These are phyloP conservation scores for Nycticryphes semicollaris DNA, from an alignment of 2,113 vertebrate species.

Conservation along the genomic window DNA sequence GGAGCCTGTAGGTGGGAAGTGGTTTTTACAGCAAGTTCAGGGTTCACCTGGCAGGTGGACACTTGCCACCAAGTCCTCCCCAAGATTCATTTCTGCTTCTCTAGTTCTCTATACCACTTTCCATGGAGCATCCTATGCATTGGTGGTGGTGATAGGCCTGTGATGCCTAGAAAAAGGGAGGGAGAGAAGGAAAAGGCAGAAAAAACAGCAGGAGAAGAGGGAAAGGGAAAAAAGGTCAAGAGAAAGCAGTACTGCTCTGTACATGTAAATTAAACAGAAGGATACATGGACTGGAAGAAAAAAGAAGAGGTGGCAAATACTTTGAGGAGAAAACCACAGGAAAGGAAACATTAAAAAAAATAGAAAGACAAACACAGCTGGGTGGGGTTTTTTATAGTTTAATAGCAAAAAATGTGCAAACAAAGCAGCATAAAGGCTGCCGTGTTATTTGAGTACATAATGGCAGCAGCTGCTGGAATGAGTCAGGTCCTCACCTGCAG, in stretches of 20 bases:
- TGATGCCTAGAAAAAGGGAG: neutral
- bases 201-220: neutral
- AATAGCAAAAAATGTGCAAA: slow-evolving; percentile 31
- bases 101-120: neutral
- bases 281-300: fast-evolving
- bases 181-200: neutral
- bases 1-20: neutral
- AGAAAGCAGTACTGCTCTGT: neutral
- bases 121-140: neutral
- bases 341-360: neutral
- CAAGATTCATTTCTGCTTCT: neutral
- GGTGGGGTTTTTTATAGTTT: neutral
- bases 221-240: neutral
- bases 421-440: neutral
- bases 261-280: neutral
- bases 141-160: fast-evolving
- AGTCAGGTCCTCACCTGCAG: slow-evolving; percentile 2
- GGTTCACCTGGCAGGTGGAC: neutral
- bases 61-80: neutral
- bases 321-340: neutral
- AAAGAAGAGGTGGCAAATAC: neutral
- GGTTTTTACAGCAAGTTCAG: neutral
- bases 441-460: slow-evolving; percentile 11
- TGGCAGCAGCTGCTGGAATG: neutral
- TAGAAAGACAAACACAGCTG: slow-evolving; percentile 13